Percentiles rank a stretch among this genome's conserved stretches.
Conservation (phyloP, 2,888 invertebrate genomes). For the Drosophila macrospina region DNA sequence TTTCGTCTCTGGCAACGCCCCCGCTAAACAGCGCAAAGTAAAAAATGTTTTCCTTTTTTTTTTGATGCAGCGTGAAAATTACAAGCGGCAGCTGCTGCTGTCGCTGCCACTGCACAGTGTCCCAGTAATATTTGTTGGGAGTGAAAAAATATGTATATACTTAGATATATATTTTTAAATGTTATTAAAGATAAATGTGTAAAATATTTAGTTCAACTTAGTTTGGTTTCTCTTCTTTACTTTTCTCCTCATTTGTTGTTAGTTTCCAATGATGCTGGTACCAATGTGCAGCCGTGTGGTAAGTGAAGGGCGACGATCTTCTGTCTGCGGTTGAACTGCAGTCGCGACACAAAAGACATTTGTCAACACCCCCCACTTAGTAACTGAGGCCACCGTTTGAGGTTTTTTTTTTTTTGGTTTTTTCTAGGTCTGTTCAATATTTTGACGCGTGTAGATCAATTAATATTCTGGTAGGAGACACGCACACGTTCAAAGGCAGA, state of each 20-base stretch:
- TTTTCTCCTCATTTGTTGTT: too few relatives aligned
- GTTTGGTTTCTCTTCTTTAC: not conserved
- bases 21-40: constrained; percentile 50
- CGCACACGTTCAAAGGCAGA: not conserved
- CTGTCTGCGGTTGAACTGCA: constrained; percentile 41
- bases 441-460: constrained; percentile 79
- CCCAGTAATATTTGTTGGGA: not conserved
- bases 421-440: constrained; percentile 54
- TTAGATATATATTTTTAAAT: not conserved
- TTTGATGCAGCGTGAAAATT: constrained; percentile 74
- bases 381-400: constrained; percentile 34
- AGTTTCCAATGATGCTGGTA: not conserved
- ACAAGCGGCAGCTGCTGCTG: constrained; percentile 71
- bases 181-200: not conserved
- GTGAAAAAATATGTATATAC: not conserved
- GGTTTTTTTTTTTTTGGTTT: not conserved
- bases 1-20: constrained; percentile 56
- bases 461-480: constrained; percentile 41
- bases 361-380: constrained; percentile 80
- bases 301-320: constrained; percentile 54
- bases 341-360: constrained; percentile 74
- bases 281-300: constrained; percentile 38
- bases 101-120: constrained; percentile 39
- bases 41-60: constrained; percentile 58
- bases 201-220: not conserved